Percentiles rank a stretch among this genome's conserved stretches.
Evolutionary conservation across 2,113 vertebrate genomes (phyloP).

Genomic region (Caloenas nicobarica): DNA sequence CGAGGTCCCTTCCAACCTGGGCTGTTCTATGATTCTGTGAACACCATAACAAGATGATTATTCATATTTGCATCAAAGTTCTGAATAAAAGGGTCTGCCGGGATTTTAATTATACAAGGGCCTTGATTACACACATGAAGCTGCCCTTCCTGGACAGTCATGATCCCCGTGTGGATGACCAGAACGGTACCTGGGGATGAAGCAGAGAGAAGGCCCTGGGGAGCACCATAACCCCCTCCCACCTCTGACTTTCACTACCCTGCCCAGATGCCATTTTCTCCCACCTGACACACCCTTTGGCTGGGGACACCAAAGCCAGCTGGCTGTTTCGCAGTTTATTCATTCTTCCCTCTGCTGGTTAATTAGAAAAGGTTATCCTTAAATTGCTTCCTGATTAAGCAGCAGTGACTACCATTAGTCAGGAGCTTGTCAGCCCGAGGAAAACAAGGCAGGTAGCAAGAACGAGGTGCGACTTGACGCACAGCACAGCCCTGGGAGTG

Average conservation of each 20-base stretch:
- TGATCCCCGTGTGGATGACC: background rate
- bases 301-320: background rate
- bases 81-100: background rate
- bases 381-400: constrained; percentile 66
- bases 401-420: constrained; percentile 48
- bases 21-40: background rate
- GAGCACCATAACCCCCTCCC: background rate
- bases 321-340: constrained; percentile 52
- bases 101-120: background rate
- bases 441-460: constrained; percentile 34
- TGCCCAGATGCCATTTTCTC: background rate
- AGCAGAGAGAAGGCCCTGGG: background rate
- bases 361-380: constrained; percentile 65
- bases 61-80: background rate
- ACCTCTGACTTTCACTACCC: background rate
- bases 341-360: constrained; percentile 19
- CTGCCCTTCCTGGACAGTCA: background rate
- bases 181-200: background rate
- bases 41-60: background rate
- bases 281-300: background rate
- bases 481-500: background rate
- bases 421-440: background rate
- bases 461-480: background rate
- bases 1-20: background rate
- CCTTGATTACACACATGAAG: background rate